A percentile compares a stretch with the other conserved stretches of the same genome.
Conservation (phyloP, 2,888 invertebrate genomes). For the Cheilosia scutellata region DNA sequence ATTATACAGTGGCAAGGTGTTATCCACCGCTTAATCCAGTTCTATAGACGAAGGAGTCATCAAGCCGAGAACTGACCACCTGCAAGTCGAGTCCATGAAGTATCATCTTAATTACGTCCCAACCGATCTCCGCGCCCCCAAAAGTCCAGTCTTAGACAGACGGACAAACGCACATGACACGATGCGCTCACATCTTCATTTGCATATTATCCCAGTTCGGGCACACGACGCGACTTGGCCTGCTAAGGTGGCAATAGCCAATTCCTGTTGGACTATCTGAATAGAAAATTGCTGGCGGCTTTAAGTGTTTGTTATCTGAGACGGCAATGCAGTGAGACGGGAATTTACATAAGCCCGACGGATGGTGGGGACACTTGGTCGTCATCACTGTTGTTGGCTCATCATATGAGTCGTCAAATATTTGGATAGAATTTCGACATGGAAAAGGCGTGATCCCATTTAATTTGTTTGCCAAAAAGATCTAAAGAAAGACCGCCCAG, state of each 20-base stretch:
- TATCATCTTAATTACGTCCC: slow-evolving; percentile 65
- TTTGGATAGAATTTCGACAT: slow-evolving; percentile 60
- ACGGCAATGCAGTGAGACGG: slow-evolving; percentile 1
- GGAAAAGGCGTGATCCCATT: slow-evolving; percentile 67
- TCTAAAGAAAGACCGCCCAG: slow-evolving; percentile 63
- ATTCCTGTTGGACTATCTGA: slow-evolving; percentile 47
- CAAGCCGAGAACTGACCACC: slow-evolving; percentile 54
- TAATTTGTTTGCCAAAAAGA: slow-evolving; percentile 74
- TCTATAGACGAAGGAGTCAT: slow-evolving; percentile 48
- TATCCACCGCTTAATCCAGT: slow-evolving; percentile 63
- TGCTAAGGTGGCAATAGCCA: slow-evolving; percentile 21
- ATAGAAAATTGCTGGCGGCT: slow-evolving; percentile 51
- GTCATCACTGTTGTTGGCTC: slow-evolving; percentile 12
- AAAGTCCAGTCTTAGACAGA: slow-evolving; percentile 32
- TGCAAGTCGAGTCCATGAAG: slow-evolving; percentile 59
- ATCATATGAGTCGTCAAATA: slow-evolving; percentile 38
- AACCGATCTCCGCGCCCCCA: slow-evolving; percentile 2
- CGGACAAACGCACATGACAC: slow-evolving; percentile 57
- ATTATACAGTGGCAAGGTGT: slow-evolving; percentile 62
- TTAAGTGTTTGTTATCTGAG: slow-evolving; percentile 51
- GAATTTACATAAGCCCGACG: slow-evolving; percentile 50
- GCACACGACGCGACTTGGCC: slow-evolving; percentile 20
- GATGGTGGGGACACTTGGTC: slow-evolving; percentile 35
- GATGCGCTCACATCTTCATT: slow-evolving; percentile 70
- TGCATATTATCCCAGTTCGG: slow-evolving; percentile 48